A percentile compares a stretch with the other conserved stretches of the same genome.
phyloP scores from a whole-genome alignment of 2,888 invertebrate species.

The Ormia ochracea region DNA sequence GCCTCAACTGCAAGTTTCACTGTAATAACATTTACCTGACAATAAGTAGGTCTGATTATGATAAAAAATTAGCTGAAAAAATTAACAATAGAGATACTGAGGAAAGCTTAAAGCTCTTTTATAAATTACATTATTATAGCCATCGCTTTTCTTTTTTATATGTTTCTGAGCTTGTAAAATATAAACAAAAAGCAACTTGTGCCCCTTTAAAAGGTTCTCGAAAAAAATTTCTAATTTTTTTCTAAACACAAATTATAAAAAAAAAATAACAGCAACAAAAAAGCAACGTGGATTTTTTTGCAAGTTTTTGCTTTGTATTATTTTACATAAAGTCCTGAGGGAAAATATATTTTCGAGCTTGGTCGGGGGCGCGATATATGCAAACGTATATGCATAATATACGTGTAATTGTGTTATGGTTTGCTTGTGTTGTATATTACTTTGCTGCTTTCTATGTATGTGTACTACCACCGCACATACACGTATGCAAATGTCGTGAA shows the following conservation, averaged over 20 bases:
- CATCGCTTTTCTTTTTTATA: not conserved
- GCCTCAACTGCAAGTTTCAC: too few species aligned
- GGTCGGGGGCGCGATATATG: not conserved
- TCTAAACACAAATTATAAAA: not conserved
- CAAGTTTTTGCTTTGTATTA: constrained; percentile 36
- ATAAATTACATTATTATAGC: not conserved
- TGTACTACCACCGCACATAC: constrained; percentile 5
- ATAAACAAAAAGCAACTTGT: too few species aligned
- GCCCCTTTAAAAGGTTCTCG: too few species aligned
- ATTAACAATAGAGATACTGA: not conserved
- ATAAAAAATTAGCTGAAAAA: not conserved
- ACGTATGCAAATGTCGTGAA: constrained; percentile 48
- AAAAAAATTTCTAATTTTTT: too few species aligned
- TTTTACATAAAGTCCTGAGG: constrained; percentile 47
- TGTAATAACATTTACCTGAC: too few species aligned
- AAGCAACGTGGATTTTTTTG: constrained; percentile 28
- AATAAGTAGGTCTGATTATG: too few species aligned
- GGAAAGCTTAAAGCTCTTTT: not conserved
- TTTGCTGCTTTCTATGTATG: not conserved
- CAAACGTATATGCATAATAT: not conserved
- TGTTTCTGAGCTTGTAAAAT: not conserved
- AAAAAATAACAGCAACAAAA: not conserved
- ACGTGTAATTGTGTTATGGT: too few species aligned
- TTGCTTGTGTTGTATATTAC: not conserved
- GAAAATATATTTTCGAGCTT: constrained; percentile 44